Percentiles rank a stretch among this genome's conserved stretches.
phyloP scores from a whole-genome alignment of 2,888 invertebrate genomes.

The Philopedon plagiatum region DNA sequence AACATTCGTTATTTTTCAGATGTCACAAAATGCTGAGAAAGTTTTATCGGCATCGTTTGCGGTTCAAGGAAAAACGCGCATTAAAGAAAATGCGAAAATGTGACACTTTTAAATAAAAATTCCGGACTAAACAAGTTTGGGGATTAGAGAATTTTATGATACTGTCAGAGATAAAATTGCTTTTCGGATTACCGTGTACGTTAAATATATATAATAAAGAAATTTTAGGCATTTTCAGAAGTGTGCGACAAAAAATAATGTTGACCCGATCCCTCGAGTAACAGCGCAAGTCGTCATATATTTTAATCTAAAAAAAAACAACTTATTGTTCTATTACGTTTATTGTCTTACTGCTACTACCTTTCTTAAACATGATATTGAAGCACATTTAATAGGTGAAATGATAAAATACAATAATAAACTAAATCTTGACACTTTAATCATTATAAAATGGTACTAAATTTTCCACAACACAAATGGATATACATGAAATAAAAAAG shows the following conservation, averaged over 20 bases:
- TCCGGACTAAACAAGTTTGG: constrained; percentile 1
- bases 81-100: constrained; percentile 20
- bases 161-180: neutral
- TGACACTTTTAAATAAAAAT: constrained; percentile 20
- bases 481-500: constrained; percentile 6
- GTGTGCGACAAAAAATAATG: no score
- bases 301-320: no score
- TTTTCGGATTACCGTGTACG: neutral
- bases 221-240: no score
- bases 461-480: constrained; percentile 1
- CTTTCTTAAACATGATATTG: no score
- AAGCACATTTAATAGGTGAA: no score
- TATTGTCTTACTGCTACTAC: no score
- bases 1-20: constrained; percentile 49
- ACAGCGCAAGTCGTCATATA: no score
- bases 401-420: neutral
- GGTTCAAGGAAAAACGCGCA: constrained; percentile 17
- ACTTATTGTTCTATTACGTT: no score
- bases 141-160: constrained; percentile 6
- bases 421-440: neutral
- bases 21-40: constrained; percentile 38
- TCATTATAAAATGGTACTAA: neutral
- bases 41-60: constrained; percentile 35
- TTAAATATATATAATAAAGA: neutral
- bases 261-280: no score